Percentiles rank a stretch among this genome's conserved stretches.
Evolutionary conservation across 2,888 invertebrate genomes (phyloP).

Genomic region (Aproaerema taeniolella): DNA sequence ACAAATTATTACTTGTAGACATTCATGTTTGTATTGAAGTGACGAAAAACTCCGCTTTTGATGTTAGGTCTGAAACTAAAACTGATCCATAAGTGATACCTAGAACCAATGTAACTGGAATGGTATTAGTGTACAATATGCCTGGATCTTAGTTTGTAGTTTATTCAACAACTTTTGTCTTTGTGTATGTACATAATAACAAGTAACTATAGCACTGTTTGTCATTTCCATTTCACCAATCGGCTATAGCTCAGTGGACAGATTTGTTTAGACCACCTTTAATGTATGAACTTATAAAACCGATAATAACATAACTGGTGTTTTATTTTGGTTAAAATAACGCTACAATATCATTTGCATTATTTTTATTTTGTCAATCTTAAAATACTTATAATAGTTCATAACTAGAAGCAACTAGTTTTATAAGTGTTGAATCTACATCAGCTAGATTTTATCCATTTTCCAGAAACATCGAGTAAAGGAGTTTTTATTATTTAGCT

Average conservation of each 20-base stretch:
- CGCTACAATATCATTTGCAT: too few relatives aligned
- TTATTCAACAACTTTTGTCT: constrained; percentile 43
- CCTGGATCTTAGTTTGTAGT: constrained; percentile 41
- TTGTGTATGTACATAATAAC: constrained; percentile 51
- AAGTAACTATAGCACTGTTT: constrained; percentile 55
- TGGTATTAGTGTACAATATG: constrained; percentile 25
- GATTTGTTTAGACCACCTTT: constrained; percentile 53
- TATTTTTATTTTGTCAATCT: neutral
- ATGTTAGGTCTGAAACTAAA: constrained; percentile 12
- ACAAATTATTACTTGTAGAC: constrained; percentile 36
- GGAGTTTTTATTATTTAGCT: too few relatives aligned
- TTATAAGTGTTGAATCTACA: too few relatives aligned
- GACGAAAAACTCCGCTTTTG: constrained; percentile 14
- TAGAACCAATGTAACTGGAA: constrained; percentile 2
- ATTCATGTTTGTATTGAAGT: constrained; percentile 22
- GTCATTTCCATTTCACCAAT: constrained; percentile 58
- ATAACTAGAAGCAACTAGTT: neutral
- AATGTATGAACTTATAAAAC: constrained; percentile 68
- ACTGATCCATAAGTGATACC: constrained; percentile 7
- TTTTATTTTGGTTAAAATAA: constrained; percentile 29
- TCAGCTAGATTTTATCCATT: too few relatives aligned
- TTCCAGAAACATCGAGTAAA: too few relatives aligned
- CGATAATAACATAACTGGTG: constrained; percentile 40
- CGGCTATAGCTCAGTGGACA: constrained; percentile 50
- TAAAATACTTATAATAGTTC: neutral